phyloP scores from a whole-genome alignment of 2,113 vertebrate genomes.

The Indicator indicator region DNA sequence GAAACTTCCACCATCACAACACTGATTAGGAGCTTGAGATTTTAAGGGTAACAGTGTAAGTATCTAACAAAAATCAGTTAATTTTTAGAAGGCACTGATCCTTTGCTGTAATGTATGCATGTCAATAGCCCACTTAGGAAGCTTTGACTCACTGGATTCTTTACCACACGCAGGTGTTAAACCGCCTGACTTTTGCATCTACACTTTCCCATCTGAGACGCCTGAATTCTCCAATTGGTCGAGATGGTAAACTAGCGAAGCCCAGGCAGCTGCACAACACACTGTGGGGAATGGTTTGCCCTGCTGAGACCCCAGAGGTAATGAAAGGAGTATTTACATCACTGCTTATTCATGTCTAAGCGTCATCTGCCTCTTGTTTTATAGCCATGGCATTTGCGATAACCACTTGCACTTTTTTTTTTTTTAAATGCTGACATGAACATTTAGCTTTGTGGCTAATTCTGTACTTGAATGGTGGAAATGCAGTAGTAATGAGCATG shows the following conservation, averaged over 20 bases:
- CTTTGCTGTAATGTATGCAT: not conserved
- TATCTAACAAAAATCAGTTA: not conserved
- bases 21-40: not conserved
- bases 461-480: not conserved
- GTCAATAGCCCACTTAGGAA: not conserved
- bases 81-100: not conserved
- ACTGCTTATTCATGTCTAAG: not conserved
- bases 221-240: conserved; percentile 95
- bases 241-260: conserved; percentile 97
- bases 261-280: conserved; percentile 98
- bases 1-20: not conserved
- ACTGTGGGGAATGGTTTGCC: conserved; percentile 98
- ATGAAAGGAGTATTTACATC: not conserved
- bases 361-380: not conserved
- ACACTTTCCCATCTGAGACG: conserved; percentile 94
- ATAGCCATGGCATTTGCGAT: not conserved
- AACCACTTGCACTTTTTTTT: not conserved
- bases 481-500: not conserved
- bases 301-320: conserved; percentile 98
- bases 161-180: conserved; percentile 84
- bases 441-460: not conserved
- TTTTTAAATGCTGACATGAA: not conserved
- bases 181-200: conserved; percentile 96
- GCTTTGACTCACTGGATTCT: not conserved
- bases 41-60: not conserved